Evolutionary conservation across 2,888 invertebrate genomes (phyloP).

Genomic region (Orthosia gracilis): DNA sequence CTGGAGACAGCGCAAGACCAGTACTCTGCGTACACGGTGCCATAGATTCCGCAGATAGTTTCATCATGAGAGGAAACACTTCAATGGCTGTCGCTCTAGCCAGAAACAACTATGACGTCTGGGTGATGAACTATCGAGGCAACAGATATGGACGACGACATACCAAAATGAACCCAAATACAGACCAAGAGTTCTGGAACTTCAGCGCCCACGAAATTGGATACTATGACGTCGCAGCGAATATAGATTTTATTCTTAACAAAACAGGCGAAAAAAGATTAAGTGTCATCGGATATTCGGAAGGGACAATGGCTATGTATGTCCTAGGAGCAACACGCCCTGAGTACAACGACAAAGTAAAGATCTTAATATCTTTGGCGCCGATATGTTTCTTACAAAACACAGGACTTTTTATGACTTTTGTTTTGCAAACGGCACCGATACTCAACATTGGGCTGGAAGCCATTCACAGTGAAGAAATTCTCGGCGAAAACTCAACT

Average conservation of each 20-base stretch:
- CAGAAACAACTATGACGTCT: constrained; percentile 87
- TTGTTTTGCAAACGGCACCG: constrained; percentile 54
- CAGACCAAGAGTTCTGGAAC: constrained; percentile 84
- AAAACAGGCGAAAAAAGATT: constrained; percentile 89
- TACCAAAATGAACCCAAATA: constrained; percentile 75
- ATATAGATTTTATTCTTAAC: constrained; percentile 79
- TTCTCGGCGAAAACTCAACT: constrained; percentile 60
- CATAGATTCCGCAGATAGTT: constrained; percentile 73
- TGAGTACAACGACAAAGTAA: constrained; percentile 91
- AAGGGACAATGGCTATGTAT: constrained; percentile 91
- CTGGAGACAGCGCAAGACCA: constrained; percentile 66
- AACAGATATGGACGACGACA: constrained; percentile 91
- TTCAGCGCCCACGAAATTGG: constrained; percentile 94
- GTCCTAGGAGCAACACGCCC: constrained; percentile 88
- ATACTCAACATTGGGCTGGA: constrained; percentile 54
- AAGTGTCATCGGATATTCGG: constrained; percentile 93
- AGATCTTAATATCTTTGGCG: constrained; percentile 81
- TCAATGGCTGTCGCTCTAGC: constrained; percentile 79
- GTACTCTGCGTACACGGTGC: constrained; percentile 74
- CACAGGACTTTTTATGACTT: constrained; percentile 14
- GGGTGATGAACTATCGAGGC: constrained; percentile 89
- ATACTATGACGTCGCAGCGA: constrained; percentile 92
- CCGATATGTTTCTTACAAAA: constrained; percentile 69
- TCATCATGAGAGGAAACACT: constrained; percentile 71
- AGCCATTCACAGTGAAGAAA: constrained; percentile 54